Base-by-base conservation (phyloP, 2,113 vertebrate species). In the Butastur rufipennis region DNA sequence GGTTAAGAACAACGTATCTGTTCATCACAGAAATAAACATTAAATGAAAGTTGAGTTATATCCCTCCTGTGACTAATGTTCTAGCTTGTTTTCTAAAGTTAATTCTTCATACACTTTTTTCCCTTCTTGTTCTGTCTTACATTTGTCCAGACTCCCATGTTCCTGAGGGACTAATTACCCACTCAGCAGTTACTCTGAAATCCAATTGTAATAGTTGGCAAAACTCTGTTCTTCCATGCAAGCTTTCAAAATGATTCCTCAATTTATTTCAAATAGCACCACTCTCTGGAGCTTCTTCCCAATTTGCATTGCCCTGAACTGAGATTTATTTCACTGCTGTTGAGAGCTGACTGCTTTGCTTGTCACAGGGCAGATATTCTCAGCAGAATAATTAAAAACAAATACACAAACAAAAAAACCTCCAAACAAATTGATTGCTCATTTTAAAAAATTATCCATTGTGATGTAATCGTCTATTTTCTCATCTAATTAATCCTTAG, bases 1-100 rank as follows among this genome's bases (percentile, higher is more conserved):
- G 93, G 84, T 96, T 96, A 96, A 97, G 72, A 93, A 90, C 48
- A 95, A 75, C 7, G 21, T 95, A 94, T 92, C 87, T 96, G 87
- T 80, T 97, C 93, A 93, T 83, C 87, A 74, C 74, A 90, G 89
- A 93, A 97, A 96, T 78, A 92, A 96, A 96, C 6, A 8, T 95
- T 78, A 88, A 88, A 95, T 91, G 93, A 48, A 95, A 90, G 81
- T 50, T 96, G 97, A 97, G 74, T 96, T 97, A 96, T 90, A 88
- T 50, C 74, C 83, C 96, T 96, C 94, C 58, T 88, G 95, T 91
- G 96, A 97, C 97, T 96, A 96, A 97, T 96, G 93, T 95, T 95
- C 97, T 74, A 95, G 50, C 71, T 96, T 95, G 95, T 96, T 96
- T 96, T 95, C 92, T 95, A 83, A 97, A 96, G 85, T 93, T 93